These are phyloP conservation scores for Dynastes maya DNA, from an alignment of 2,888 invertebrate species.

Conservation along the genomic window DNA sequence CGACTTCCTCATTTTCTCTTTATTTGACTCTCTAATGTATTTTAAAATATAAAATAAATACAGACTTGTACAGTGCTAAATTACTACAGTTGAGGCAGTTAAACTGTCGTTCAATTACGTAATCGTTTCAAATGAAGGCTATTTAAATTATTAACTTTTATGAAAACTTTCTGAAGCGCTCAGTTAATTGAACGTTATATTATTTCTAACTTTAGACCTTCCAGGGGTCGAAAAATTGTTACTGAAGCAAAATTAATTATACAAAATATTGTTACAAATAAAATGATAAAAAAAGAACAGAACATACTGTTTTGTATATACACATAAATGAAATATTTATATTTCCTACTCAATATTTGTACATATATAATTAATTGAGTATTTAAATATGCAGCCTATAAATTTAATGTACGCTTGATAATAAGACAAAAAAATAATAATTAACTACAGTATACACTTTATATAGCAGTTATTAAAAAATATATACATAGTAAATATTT, in stretches of 20 bases:
- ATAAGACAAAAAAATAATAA: not conserved
- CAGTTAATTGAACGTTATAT: constrained; percentile 19
- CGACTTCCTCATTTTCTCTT: constrained; percentile 28
- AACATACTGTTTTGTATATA: constrained; percentile 28
- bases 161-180: constrained; percentile 32
- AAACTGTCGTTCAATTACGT: constrained; percentile 39
- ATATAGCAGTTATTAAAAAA: constrained; percentile 10
- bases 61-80: constrained; percentile 47
- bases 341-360: constrained; percentile 42
- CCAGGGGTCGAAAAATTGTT: constrained; percentile 18
- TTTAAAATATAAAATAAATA: constrained; percentile 40
- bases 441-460: constrained; percentile 9
- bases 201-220: constrained; percentile 20
- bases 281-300: not conserved
- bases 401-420: constrained; percentile 37
- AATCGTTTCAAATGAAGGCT: constrained; percentile 33
- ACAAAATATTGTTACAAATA: not conserved
- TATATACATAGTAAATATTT: constrained; percentile 23
- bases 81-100: constrained; percentile 45
- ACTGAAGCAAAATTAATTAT: constrained; percentile 24
- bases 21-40: constrained; percentile 33
- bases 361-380: constrained; percentile 11
- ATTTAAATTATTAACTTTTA: constrained; percentile 44
- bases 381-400: constrained; percentile 12
- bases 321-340: constrained; percentile 32